Evolutionary conservation across 2,113 vertebrate genomes (phyloP), one percentile per base, ranked within the genome.

Genomic region (Nesospiza acunhae): DNA sequence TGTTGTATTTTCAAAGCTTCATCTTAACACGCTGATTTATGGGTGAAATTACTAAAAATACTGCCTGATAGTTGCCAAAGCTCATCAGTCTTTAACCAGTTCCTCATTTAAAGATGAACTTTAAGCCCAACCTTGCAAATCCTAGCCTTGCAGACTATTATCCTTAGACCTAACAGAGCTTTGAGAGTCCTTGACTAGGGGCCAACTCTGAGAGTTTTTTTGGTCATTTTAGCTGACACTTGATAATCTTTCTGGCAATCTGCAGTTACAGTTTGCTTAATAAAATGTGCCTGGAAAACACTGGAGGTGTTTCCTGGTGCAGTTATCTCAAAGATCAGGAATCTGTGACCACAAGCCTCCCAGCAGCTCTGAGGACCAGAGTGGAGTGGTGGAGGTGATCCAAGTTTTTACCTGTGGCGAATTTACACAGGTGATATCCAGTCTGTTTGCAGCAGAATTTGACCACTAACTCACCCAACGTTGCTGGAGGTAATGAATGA

Each of bases 1-100:
- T 89, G 79, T 87, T 95, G 75, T 94, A 66, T 56, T 97, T 97
- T 95, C 82, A 93, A 96, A 94, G 92, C 64, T 83, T 94, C 88
- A 92, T 95, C 92, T 80, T 94, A 93, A 82, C 89, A 90, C 78
- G 33, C 96, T 93, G 89, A 95, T 93, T 96, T 96, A 94, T 93
- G 69, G 84, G 60, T 84, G 66, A 96, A 96, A 95, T 93, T 84
- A 96, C 93, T 96, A 85, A 86, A 92, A 94, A 73, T 80, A 84
- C 44, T 87, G 56, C 81, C 81, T 92, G 60, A 79, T 63, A 73
- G 84, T 87, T 93, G 78, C 93, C 94, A 89, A 89, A 93, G 84
- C 81, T 95, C 87, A 92, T 95, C 94, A 94, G 94, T 85, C 80
- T 86, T 90, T 86, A 91, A 62, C 81, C 72, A 89, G 44, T 89